These are phyloP conservation scores for Novumbra hubbsi DNA, from an alignment of 2,797 vertebrate species.

Conservation along the genomic window DNA sequence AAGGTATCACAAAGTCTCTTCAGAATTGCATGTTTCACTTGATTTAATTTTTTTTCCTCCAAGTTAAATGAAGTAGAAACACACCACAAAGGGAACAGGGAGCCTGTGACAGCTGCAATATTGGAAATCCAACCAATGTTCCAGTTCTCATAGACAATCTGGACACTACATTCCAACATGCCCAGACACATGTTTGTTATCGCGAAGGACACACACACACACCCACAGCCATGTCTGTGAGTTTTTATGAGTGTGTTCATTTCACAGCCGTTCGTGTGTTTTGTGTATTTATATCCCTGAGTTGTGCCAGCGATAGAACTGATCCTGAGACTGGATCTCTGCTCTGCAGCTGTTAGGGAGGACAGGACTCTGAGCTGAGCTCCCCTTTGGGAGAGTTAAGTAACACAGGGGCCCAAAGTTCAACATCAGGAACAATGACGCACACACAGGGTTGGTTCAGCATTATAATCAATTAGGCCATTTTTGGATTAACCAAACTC, in stretches of 20 bases:
- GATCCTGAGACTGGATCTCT: constrained; percentile 40
- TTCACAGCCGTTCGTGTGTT: constrained; percentile 29
- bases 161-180: constrained; percentile 34
- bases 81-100: constrained; percentile 1
- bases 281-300: constrained; percentile 5
- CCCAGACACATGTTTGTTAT: constrained; percentile 56
- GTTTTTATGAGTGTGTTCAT: background rate
- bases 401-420: constrained; percentile 64
- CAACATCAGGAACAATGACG: constrained; percentile 42
- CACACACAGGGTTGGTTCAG: constrained; percentile 5
- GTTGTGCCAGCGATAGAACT: constrained; percentile 55
- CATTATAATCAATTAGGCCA: no score
- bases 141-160: constrained; percentile 13
- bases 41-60: no score
- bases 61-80: constrained; percentile 10
- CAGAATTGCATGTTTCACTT: no score
- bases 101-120: no score
- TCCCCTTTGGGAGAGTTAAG: constrained; percentile 61
- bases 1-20: no score
- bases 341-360: constrained; percentile 45
- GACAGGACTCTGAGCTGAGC: constrained; percentile 35
- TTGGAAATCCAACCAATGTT: constrained; percentile 13
- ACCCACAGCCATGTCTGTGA: constrained; percentile 15
- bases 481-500: no score
- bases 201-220: background rate